Percentiles rank a stretch among this genome's conserved stretches.
Conservation (phyloP, 2,888 invertebrate species). For the Euspilapteryx auroguttella region DNA sequence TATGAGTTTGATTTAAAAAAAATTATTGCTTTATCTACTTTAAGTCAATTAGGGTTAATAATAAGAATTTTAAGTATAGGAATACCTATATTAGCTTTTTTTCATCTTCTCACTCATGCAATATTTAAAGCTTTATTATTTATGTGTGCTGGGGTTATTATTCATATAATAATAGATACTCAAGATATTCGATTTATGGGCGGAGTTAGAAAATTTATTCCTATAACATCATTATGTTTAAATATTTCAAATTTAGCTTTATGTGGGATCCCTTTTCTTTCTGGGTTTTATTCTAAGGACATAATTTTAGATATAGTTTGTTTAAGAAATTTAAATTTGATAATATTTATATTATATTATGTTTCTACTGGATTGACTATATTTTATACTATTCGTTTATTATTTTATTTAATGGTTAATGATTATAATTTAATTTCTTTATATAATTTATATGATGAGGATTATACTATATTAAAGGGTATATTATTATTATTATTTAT, state of each 20-base stretch:
- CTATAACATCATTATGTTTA: constrained; percentile 56
- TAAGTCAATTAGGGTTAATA: constrained; percentile 76
- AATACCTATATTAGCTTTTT: constrained; percentile 61
- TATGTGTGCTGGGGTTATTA: constrained; percentile 70
- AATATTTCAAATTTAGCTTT: constrained; percentile 63
- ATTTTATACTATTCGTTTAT: constrained; percentile 58
- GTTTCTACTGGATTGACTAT: constrained; percentile 62
- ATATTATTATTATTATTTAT: constrained; percentile 50
- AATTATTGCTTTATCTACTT: constrained; percentile 76
- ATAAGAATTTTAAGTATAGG: constrained; percentile 65
- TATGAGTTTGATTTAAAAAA: constrained; percentile 74
- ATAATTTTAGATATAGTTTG: constrained; percentile 61
- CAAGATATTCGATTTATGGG: constrained; percentile 72
- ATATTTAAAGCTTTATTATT: constrained; percentile 77
- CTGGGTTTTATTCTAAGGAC: constrained; percentile 69
- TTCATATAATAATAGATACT: constrained; percentile 64
- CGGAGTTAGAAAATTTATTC: constrained; percentile 39
- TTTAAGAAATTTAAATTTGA: constrained; percentile 53
- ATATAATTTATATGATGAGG: constrained; percentile 51
- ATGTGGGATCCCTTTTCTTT: constrained; percentile 66
- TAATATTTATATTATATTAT: constrained; percentile 57
- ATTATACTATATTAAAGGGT: constrained; percentile 44
- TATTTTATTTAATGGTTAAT: constrained; percentile 53
- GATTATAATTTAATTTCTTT: constrained; percentile 43
- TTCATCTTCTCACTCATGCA: constrained; percentile 74